Base-by-base conservation (phyloP, 2,113 vertebrate genomes). In the Hystrix cristata region DNA sequence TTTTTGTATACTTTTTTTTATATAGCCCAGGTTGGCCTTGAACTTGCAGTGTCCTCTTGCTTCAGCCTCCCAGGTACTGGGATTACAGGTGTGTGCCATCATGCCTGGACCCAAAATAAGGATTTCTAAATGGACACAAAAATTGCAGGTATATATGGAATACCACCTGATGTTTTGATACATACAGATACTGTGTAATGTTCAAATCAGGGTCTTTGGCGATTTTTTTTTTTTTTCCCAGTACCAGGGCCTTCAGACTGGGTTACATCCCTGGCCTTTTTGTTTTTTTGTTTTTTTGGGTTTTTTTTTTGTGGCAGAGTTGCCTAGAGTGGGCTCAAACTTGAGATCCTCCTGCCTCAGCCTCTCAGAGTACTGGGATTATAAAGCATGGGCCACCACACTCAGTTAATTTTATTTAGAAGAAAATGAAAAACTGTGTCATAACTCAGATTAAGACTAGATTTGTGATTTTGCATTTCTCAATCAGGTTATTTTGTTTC, bases 401-500 rank as follows among this genome's bases (percentile, higher is more conserved):
- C 7, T 31, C 46, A 78, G 27, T 78, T 78, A 13, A 78, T 78
- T 78, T 78, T 76, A 76, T 76, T 29, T 76, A 13, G 34, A 96
- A 65, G 67, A 84, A 90, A 67, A 79, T 62, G 53, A n/a, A 60
- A 96, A 91, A 15, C 6, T 90, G 0, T 89, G 5, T 67, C 6
- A 59, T 78, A 62, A 55, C 8, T 91, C 46, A 83, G 5, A 59
- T 16, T 60, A 62, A 95, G 67, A 81, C 60, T 57, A 46, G n/a
- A 18, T 87, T 67, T 87, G 46, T 90, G 46, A 31, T 25, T 95
- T 91, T 80, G 13, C 27, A 1, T 29, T 95, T 74, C n/a, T 89
- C 48, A 88, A 16, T 84, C 27, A 94, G 55, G 65, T 69, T 57
- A 55, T 93, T 71, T 60, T 64, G 6, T 97, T 92, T 90, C 23